Conservation (phyloP, 1,140 invertebrate species). For the Medauroidea extradentata region DNA sequence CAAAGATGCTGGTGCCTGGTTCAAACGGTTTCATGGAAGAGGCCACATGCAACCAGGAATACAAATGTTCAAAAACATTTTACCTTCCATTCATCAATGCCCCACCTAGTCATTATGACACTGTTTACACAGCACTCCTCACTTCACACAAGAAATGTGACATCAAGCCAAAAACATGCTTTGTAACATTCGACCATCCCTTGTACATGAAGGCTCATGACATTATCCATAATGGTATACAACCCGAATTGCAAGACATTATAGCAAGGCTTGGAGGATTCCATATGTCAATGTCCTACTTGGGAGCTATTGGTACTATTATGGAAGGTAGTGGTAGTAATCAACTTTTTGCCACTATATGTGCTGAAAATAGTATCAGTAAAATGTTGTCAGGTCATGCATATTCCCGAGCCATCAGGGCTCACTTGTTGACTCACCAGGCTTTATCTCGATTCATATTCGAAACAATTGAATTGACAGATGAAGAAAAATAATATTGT, state of each 20-base stretch:
- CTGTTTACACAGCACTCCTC: constrained; percentile 1
- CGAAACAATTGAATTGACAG: not conserved
- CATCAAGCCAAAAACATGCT: constrained; percentile 14
- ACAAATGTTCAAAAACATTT: constrained; percentile 10
- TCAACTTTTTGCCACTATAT: constrained; percentile 32
- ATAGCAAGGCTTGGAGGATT: constrained; percentile 30
- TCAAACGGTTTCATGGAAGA: constrained; percentile 27
- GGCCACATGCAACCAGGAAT: constrained; percentile 9
- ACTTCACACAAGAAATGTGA: not conserved
- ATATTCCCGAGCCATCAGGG: constrained; percentile 40
- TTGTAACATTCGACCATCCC: constrained; percentile 29
- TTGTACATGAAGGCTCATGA: constrained; percentile 43
- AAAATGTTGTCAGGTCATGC: constrained; percentile 42
- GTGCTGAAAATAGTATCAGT: constrained; percentile 29
- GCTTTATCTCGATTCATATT: constrained; percentile 31
- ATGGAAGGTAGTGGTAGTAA: constrained; percentile 39
- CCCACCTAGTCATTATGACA: not conserved
- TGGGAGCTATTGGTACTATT: constrained; percentile 37
- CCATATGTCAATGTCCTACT: constrained; percentile 39
- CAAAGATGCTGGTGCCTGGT: constrained; percentile 11
- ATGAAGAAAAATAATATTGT: not conserved
- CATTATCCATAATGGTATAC: constrained; percentile 19
- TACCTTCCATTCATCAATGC: not conserved
- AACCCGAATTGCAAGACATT: constrained; percentile 15
- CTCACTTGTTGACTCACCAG: constrained; percentile 36